These are phyloP conservation scores for Oriolus oriolus DNA, from an alignment of 2,113 vertebrate genomes.

Conservation along the genomic window DNA sequence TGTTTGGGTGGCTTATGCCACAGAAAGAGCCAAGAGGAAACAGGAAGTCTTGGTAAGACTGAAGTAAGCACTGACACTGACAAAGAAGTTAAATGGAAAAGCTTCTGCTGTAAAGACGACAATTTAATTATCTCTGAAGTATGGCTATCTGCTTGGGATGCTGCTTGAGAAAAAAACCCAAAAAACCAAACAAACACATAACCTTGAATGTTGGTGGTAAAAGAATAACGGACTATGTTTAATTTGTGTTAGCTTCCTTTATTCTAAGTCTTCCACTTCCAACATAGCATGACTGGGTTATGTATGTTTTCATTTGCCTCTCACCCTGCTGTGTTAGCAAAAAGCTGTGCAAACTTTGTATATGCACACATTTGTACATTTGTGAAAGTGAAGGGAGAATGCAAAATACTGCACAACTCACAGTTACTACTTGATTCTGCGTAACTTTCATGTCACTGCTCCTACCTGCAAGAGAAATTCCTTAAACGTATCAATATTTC, in stretches of 20 bases:
- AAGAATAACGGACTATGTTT: neutral
- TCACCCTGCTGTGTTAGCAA: neutral
- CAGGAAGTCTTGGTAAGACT: neutral
- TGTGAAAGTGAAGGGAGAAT: neutral
- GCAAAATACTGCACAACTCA: neutral
- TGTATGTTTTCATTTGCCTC: neutral
- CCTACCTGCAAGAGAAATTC: neutral
- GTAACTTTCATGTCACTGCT: neutral
- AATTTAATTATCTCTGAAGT: neutral
- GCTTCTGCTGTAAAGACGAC: neutral
- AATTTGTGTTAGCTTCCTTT: neutral
- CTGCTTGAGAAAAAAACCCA: neutral
- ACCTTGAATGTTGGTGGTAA: neutral
- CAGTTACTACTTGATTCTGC: neutral
- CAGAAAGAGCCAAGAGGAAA: neutral
- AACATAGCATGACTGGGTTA: neutral
- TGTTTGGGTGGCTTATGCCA: neutral
- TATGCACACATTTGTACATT: accelerated
- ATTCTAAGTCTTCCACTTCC: neutral
- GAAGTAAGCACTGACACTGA: neutral
- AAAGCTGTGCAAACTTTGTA: neutral
- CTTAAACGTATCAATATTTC: neutral
- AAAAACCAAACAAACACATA: neutral
- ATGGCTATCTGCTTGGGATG: neutral
- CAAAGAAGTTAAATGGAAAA: neutral